Percentiles rank a stretch among this genome's conserved stretches.
Conservation (phyloP, 2,888 invertebrate genomes). For the Napeogenes inachia region DNA sequence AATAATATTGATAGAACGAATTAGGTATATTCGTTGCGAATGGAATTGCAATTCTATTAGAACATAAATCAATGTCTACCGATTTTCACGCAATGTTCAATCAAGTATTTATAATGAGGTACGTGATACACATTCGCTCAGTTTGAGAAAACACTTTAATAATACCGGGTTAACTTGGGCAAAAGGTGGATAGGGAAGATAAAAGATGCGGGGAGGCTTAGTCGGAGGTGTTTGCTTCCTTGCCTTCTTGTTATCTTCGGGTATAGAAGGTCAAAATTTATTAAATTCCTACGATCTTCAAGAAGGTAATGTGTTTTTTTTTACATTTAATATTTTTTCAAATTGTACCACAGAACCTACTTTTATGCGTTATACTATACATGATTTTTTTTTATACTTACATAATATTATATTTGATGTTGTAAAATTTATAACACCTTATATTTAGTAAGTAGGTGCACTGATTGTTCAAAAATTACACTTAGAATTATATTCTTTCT, state of each 20-base stretch:
- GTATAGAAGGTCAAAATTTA: slow-evolving; percentile 28
- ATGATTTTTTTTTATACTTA: too few species aligned
- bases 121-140: slow-evolving; percentile 22
- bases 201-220: slow-evolving; percentile 37
- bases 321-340: not conserved
- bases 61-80: slow-evolving; percentile 37
- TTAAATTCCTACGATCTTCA: slow-evolving; percentile 25
- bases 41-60: slow-evolving; percentile 33
- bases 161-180: slow-evolving; percentile 22
- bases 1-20: slow-evolving; percentile 36
- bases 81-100: slow-evolving; percentile 34
- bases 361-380: not conserved
- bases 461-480: too few species aligned
- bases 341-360: not conserved
- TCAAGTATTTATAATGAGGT: slow-evolving; percentile 33
- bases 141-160: slow-evolving; percentile 26
- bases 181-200: slow-evolving; percentile 25
- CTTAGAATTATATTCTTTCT: too few species aligned
- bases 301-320: slow-evolving; percentile 22
- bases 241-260: slow-evolving; percentile 38
- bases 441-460: too few species aligned
- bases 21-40: slow-evolving; percentile 33
- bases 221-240: slow-evolving; percentile 40
- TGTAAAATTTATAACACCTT: too few species aligned
- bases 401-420: too few species aligned